These are phyloP conservation scores for Neocrepidodera transversa DNA, from an alignment of 2,888 invertebrate species.

Conservation along the genomic window DNA sequence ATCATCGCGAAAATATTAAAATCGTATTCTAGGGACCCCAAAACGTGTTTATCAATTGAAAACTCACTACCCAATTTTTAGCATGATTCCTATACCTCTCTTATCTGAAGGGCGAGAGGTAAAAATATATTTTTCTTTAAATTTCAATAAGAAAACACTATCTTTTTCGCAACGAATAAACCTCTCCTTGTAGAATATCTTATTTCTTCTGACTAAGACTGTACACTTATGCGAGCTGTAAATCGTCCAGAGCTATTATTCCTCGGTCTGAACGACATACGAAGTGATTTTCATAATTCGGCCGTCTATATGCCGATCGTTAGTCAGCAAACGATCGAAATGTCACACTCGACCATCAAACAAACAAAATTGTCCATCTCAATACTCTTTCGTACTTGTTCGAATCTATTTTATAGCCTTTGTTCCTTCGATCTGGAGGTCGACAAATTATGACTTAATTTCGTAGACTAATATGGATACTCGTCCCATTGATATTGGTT, in stretches of 20 bases:
- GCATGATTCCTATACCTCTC: too few species aligned
- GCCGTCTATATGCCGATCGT: conserved; percentile 67
- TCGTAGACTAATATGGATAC: conserved; percentile 21
- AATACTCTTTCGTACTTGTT: conserved; percentile 34
- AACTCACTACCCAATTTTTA: too few species aligned
- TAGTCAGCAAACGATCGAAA: conserved; percentile 64
- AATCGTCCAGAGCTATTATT: conserved; percentile 33
- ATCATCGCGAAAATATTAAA: too few species aligned
- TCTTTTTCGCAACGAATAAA: too few species aligned
- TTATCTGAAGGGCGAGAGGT: too few species aligned
- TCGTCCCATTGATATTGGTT: neutral
- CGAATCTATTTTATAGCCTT: conserved; percentile 26
- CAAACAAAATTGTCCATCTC: conserved; percentile 57
- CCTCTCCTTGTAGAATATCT: neutral
- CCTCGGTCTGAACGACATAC: conserved; percentile 58
- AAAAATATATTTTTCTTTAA: too few species aligned
- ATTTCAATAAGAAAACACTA: too few species aligned
- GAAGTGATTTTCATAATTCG: conserved; percentile 67
- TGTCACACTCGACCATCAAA: conserved; percentile 58
- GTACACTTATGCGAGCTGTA: neutral
- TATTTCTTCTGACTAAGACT: neutral
- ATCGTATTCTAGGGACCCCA: too few species aligned
- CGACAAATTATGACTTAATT: conserved; percentile 37
- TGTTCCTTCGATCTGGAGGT: conserved; percentile 29
- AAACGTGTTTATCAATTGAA: too few species aligned